Percentiles rank a stretch among this genome's conserved stretches.
These are phyloP conservation scores for Alligator mississippiensis DNA, from an alignment of 2,113 vertebrate genomes.

Conservation along the genomic window DNA sequence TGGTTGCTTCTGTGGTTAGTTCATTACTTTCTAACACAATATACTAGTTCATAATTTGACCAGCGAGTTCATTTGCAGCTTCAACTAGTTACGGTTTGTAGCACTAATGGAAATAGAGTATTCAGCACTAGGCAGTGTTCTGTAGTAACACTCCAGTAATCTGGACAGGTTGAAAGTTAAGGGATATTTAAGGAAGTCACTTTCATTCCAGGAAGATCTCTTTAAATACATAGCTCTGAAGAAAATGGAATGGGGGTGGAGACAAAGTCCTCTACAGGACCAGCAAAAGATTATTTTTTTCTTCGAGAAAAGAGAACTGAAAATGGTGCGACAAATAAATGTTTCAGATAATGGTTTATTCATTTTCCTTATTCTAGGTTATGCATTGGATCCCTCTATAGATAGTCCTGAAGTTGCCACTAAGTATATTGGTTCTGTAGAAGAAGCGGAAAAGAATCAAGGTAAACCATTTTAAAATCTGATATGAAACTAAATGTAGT, in stretches of 20 bases:
- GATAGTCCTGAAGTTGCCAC: slow-evolving; percentile 85
- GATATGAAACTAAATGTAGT: background rate
- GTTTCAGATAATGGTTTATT: background rate
- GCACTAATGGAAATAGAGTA: background rate
- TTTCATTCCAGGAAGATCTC: background rate
- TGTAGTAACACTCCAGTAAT: background rate
- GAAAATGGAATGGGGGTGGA: background rate
- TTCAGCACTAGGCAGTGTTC: background rate
- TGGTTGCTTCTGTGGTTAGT: background rate
- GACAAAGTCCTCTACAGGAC: background rate
- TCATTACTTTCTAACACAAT: background rate
- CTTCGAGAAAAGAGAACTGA: background rate
- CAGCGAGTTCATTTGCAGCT: background rate
- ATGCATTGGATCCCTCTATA: slow-evolving; percentile 96
- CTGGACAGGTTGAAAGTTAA: background rate
- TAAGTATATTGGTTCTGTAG: slow-evolving; percentile 93
- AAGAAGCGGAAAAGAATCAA: slow-evolving; percentile 98
- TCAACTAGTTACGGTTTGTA: background rate
- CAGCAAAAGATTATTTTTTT: background rate
- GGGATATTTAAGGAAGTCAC: background rate
- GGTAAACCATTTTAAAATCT: slow-evolving; percentile 78
- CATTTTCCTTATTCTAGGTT: slow-evolving; percentile 81
- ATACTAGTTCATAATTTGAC: background rate
- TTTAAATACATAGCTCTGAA: background rate
- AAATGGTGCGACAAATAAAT: background rate